A percentile compares a stretch with the other conserved stretches of the same genome.
phyloP scores from a whole-genome alignment of 2,113 vertebrate species.

The Neopipo cinnamomea region DNA sequence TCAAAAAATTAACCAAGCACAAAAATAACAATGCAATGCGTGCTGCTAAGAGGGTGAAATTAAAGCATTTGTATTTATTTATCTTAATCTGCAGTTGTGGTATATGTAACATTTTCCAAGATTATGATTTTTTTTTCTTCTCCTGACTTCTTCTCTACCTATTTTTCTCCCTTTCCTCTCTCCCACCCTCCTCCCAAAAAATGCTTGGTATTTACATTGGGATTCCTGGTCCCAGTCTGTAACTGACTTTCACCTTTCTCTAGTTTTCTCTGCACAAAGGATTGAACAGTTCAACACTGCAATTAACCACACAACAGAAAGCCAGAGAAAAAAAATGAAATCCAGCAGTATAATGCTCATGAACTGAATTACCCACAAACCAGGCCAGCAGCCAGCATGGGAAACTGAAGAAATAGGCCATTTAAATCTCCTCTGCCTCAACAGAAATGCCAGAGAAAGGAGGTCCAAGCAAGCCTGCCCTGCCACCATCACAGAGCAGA shows the following conservation, averaged over 20 bases:
- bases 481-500: background rate
- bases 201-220: background rate
- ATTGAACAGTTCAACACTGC: background rate
- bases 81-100: background rate
- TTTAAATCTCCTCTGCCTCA: background rate
- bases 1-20: background rate
- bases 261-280: background rate
- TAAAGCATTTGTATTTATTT: background rate
- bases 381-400: slow-evolving; percentile 22
- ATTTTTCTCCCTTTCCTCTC: background rate
- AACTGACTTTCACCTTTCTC: slow-evolving; percentile 2
- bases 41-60: background rate
- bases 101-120: background rate
- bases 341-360: background rate
- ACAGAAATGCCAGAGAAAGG: background rate
- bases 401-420: slow-evolving; percentile 20
- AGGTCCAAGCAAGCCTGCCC: background rate
- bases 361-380: slow-evolving; percentile 1
- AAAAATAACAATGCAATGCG: background rate
- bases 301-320: slow-evolving; percentile 13
- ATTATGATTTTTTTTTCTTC: background rate
- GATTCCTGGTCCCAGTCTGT: background rate
- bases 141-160: background rate
- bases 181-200: background rate
- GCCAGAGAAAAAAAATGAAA: background rate